Percentiles rank a stretch among this genome's conserved stretches.
Conservation (phyloP, 2,797 vertebrate genomes). For the Clarias laeviceps region DNA sequence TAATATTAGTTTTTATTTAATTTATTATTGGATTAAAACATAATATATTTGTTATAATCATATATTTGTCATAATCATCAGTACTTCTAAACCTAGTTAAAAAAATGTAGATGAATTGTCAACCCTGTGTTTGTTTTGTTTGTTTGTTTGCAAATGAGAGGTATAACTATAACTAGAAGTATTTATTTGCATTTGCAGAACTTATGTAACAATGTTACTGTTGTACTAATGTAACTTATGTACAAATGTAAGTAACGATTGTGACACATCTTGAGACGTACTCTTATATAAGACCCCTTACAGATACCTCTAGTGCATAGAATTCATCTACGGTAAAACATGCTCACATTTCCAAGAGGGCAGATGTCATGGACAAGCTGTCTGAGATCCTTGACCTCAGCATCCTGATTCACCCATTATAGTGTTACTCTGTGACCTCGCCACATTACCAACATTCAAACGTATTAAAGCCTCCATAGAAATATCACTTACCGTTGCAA, state of each 20-base stretch:
- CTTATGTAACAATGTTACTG: too few species aligned
- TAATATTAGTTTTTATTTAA: background rate
- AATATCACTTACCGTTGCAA: background rate
- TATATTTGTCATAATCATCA: background rate
- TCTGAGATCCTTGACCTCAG: background rate
- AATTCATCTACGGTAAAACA: background rate
- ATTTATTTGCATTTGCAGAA: background rate
- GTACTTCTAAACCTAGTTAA: background rate
- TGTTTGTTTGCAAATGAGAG: background rate
- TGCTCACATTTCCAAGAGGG: background rate
- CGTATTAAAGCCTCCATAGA: background rate
- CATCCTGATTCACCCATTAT: background rate
- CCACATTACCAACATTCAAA: constrained; percentile 14
- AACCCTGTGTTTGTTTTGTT: background rate
- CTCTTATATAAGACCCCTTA: background rate
- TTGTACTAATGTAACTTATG: too few species aligned
- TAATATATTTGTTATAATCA: background rate
- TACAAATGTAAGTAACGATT: background rate
- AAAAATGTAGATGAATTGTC: background rate
- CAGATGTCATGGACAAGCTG: constrained; percentile 19
- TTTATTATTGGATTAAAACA: background rate
- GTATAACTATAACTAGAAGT: background rate
- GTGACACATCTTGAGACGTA: background rate
- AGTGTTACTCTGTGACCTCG: background rate
- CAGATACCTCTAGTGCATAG: background rate